phyloP scores from a whole-genome alignment of 2,888 invertebrate species.

The Machimus atricapillus region DNA sequence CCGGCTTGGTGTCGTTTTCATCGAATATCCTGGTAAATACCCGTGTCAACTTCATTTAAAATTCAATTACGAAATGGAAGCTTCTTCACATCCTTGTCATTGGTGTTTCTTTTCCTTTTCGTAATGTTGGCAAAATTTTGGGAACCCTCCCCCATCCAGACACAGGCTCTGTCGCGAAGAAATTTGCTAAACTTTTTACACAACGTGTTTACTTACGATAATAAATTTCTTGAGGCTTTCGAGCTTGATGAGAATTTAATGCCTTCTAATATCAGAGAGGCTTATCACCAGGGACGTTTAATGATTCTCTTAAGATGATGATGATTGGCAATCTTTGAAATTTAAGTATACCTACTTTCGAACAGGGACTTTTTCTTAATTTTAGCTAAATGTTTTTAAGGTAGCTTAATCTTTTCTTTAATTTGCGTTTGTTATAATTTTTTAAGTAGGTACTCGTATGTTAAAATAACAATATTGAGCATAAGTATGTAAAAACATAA shows the following conservation, averaged over 20 bases:
- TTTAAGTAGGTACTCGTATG: background rate
- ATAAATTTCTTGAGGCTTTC: constrained; percentile 36
- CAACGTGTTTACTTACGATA: constrained; percentile 44
- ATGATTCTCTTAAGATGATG: background rate
- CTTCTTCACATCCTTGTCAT: background rate
- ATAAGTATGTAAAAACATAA: too few species aligned
- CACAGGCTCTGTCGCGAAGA: background rate
- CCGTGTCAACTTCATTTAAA: constrained; percentile 46
- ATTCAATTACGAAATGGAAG: constrained; percentile 47
- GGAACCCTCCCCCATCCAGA: background rate
- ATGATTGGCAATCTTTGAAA: background rate
- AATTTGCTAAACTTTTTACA: constrained; percentile 18
- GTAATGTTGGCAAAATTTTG: background rate
- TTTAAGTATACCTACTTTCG: background rate
- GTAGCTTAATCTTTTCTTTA: background rate
- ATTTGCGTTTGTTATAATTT: background rate
- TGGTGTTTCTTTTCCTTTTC: constrained; percentile 5
- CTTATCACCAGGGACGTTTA: background rate
- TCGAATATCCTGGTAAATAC: constrained; percentile 37
- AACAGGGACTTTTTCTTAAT: background rate
- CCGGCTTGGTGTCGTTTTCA: constrained; percentile 17
- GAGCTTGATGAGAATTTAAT: constrained; percentile 42
- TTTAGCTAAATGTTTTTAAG: background rate
- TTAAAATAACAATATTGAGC: too few species aligned
- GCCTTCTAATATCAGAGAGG: background rate